Base-by-base conservation (phyloP, 2,888 invertebrate genomes). In the Microplitis deprimator region DNA sequence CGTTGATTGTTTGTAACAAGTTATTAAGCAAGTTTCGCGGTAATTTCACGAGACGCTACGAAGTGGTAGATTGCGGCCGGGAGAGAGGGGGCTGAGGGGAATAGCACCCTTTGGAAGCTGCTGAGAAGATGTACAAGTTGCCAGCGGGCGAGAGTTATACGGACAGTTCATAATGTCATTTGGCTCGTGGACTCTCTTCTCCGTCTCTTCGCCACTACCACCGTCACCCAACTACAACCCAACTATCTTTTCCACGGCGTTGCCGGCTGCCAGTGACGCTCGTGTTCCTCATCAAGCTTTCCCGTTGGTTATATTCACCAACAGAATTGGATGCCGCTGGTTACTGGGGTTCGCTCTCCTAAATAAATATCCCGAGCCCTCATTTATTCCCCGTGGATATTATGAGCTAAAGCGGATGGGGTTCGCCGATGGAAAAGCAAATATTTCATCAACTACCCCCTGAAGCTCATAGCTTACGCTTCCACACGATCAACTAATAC, bases 81-180 rank as follows among this genome's bases (percentile, higher is more conserved):
- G 40, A 41, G n/a, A 62, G 69, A 65, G 39, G 61, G n/a, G 50
- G 29, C 3, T 40, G 65, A 73, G 39, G 13, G 76, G 60, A 29
- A 29, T 29, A 29, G 40, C 69, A 64, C 61, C 29, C 71, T 77
- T 73, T 68, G 50, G 79, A 77, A 68, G 77, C 72, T 60, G 69
- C 75, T 41, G 73, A 76, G 79, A 75, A 79, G 75, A 80, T 75
- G 77, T 75, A 60, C 74, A 77, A 39, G 70, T 78, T 65, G 77
- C 64, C 73, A 68, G 65, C 50, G 74, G 72, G 16, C 67, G 17
- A 16, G 64, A 75, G 77, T 77, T 77, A 60, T 68, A 70, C 67
- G 70, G 70, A 74, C 74, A 77, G 70, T 77, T 74, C 20, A 61
- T 77, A 77, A 77, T 77, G 77, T 74, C 77, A 74, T 77, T 77